Evolutionary conservation across 2,113 vertebrate species (phyloP).

Genomic region (Pungitius pungitius): DNA sequence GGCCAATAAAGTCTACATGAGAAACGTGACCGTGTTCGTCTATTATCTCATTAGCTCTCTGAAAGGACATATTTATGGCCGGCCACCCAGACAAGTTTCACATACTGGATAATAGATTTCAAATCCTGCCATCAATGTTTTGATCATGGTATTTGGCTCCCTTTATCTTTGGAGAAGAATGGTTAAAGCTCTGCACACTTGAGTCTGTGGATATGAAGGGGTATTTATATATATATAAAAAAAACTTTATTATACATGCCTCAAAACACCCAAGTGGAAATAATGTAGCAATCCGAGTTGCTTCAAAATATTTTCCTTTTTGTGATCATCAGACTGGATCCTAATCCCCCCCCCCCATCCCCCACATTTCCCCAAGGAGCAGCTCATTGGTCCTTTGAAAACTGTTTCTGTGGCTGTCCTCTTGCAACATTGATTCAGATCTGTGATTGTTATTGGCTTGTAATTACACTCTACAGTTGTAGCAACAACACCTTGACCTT

Average conservation of each 20-base stretch:
- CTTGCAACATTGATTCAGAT: background rate
- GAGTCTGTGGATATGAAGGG: background rate
- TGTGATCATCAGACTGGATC: constrained; percentile 44
- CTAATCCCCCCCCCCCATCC: constrained; percentile 20
- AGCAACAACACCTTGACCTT: background rate
- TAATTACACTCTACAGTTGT: background rate
- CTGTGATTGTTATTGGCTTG: background rate
- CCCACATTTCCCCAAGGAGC: constrained; percentile 11
- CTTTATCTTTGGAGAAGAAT: background rate
- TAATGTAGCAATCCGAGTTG: constrained; percentile 48
- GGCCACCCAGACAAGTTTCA: background rate
- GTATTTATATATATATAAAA: background rate
- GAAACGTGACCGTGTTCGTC: constrained; percentile 50
- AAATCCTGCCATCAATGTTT: background rate
- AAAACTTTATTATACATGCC: background rate
- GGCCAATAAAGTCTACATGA: constrained; percentile 44
- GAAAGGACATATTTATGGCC: constrained; percentile 36
- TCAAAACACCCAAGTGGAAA: constrained; percentile 33
- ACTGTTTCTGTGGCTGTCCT: constrained; percentile 12
- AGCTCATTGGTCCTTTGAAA: background rate
- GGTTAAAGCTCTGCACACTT: background rate
- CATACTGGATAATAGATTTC: background rate
- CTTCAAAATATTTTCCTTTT: constrained; percentile 29
- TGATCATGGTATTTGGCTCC: background rate
- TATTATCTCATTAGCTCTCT: constrained; percentile 51